These are phyloP conservation scores for Gymnorhina tibicen DNA, from an alignment of 2,113 vertebrate genomes.

Conservation along the genomic window DNA sequence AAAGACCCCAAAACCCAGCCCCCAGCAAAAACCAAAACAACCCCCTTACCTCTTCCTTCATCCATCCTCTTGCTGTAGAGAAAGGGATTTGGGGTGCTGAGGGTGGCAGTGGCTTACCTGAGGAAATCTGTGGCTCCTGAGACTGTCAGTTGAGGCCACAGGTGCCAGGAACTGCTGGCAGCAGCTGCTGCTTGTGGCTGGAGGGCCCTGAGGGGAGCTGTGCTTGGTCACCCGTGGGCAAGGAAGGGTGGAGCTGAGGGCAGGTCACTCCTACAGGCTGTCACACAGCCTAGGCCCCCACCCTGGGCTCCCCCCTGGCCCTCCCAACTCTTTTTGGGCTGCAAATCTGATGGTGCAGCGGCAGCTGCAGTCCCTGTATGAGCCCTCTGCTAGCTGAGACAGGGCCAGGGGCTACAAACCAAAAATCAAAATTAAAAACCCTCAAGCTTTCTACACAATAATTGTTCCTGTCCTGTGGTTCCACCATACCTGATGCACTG, in stretches of 20 bases:
- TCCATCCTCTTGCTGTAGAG: background rate
- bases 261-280: background rate
- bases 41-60: background rate
- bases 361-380: rapidly evolving
- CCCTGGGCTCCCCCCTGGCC: no score
- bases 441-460: background rate
- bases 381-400: no score
- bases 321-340: background rate
- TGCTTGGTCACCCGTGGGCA: rapidly evolving
- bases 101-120: background rate
- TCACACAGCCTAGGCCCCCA: background rate
- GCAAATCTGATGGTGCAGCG: background rate
- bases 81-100: rapidly evolving
- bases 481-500: background rate
- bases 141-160: background rate
- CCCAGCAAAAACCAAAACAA: rapidly evolving
- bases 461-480: background rate
- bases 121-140: background rate
- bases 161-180: background rate
- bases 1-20: background rate
- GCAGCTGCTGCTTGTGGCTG: background rate
- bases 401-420: background rate
- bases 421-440: background rate
- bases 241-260: background rate
- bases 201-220: background rate